A percentile compares a stretch with the other conserved stretches of the same genome.
Evolutionary conservation across 2,888 invertebrate genomes (phyloP).

Genomic region (Xiphydria camelus): DNA sequence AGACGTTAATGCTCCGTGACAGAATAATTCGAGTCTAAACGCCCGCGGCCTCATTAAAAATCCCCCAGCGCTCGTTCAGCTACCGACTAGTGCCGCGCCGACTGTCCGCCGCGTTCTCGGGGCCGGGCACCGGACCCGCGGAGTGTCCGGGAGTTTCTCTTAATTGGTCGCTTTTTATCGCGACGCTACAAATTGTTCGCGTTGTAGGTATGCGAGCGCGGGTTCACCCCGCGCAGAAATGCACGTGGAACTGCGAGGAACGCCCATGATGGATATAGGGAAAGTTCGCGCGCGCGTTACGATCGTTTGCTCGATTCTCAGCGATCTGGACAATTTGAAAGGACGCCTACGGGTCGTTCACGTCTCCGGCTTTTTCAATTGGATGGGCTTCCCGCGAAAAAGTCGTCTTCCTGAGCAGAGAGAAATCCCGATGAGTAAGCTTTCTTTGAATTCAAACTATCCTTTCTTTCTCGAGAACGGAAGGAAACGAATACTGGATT

Average conservation of each 20-base stretch:
- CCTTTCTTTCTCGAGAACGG: too few species aligned
- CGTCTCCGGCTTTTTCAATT: too few species aligned
- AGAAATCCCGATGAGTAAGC: too few species aligned
- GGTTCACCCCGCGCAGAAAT: conserved; percentile 25
- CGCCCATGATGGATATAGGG: conserved; percentile 31
- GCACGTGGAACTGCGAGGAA: conserved; percentile 16
- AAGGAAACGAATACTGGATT: too few species aligned
- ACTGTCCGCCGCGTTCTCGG: too few species aligned
- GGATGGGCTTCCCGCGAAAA: too few species aligned
- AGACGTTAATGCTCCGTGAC: conserved; percentile 48
- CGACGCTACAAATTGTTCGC: conserved; percentile 49
- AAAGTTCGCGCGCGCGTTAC: too few species aligned
- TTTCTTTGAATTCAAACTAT: too few species aligned
- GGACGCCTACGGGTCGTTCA: too few species aligned
- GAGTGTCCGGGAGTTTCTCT: conserved; percentile 41
- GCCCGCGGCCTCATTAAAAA: conserved; percentile 38
- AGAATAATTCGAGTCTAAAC: conserved; percentile 49
- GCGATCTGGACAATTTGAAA: conserved; percentile 20
- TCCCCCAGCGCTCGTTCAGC: conserved; percentile 20
- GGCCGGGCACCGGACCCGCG: too few species aligned
- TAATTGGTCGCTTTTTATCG: conserved; percentile 52
- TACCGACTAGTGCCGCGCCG: background rate
- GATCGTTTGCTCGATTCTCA: conserved; percentile 2
- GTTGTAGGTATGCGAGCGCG: conserved; percentile 41
- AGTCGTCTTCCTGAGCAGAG: too few species aligned